Evolutionary conservation across 2,888 invertebrate species (phyloP).

Genomic region (Hirtodrosophila alboralis): DNA sequence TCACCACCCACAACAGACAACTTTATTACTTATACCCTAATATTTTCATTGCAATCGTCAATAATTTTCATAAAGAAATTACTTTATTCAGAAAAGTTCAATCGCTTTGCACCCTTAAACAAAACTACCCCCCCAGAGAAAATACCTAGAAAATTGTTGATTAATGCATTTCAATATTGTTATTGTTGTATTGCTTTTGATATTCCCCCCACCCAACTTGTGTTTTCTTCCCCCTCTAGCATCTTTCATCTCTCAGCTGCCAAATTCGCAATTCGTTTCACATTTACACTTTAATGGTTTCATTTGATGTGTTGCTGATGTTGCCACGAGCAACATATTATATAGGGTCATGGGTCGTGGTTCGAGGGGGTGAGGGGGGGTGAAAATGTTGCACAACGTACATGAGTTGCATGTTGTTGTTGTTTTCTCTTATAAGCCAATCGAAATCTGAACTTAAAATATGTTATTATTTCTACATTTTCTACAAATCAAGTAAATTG

Average conservation of each 20-base stretch:
- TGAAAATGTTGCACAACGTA: conserved; percentile 17
- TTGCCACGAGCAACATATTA: conserved; percentile 37
- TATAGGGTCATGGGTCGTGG: neutral
- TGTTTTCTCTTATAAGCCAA: conserved; percentile 10
- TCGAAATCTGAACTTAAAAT: conserved; percentile 1
- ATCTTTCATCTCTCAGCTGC: conserved; percentile 32
- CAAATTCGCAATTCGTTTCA: conserved; percentile 71
- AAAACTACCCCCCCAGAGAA: conserved; percentile 31
- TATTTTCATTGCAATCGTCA: conserved; percentile 36
- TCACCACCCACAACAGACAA: conserved; percentile 24
- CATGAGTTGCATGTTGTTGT: conserved; percentile 53
- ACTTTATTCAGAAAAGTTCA: conserved; percentile 38
- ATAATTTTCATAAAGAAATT: conserved; percentile 39
- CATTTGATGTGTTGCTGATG: conserved; percentile 60
- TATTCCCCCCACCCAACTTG: conserved; percentile 16
- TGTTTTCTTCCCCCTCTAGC: neutral
- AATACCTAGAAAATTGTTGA: conserved; percentile 45
- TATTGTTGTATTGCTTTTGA: conserved; percentile 7
- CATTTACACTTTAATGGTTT: conserved; percentile 75
- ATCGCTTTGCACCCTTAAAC: neutral
- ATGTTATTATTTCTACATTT: too few relatives aligned
- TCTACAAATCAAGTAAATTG: too few relatives aligned
- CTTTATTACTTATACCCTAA: conserved; percentile 1
- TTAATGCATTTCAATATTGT: conserved; percentile 63
- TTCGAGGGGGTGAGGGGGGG: conserved; percentile 7